phyloP scores from a whole-genome alignment of 2,888 invertebrate species.

The Colostygia pectinataria region DNA sequence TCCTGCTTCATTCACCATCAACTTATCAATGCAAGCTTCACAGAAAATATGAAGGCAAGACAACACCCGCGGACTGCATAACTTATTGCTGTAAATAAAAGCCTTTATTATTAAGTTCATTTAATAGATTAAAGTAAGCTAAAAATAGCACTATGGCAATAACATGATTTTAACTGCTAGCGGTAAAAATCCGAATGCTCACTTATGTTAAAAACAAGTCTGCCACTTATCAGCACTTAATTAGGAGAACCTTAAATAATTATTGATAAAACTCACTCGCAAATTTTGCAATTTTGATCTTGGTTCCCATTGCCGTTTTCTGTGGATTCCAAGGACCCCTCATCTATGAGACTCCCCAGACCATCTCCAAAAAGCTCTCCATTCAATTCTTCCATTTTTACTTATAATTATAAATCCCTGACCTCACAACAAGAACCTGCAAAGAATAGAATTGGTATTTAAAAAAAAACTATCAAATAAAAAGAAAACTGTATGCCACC shows the following conservation, averaged over 20 bases:
- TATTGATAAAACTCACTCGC: constrained; percentile 79
- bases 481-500: too few species aligned
- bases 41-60: constrained; percentile 98
- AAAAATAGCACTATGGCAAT: too few species aligned
- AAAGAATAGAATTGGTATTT: constrained; percentile 38
- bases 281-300: constrained; percentile 85
- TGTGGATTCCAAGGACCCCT: constrained; percentile 75
- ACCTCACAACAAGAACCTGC: constrained; percentile 74
- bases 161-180: too few species aligned
- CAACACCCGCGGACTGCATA: constrained; percentile 92
- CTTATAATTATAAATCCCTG: constrained; percentile 76
- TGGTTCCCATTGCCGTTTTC: constrained; percentile 78
- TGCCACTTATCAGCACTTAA: too few species aligned
- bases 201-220: too few species aligned
- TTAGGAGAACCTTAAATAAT: too few species aligned
- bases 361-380: constrained; percentile 79
- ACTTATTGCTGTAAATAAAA: constrained; percentile 84
- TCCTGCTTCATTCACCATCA: constrained; percentile 87
- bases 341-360: constrained; percentile 75
- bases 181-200: too few species aligned
- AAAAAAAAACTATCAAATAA: too few species aligned
- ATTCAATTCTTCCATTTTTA: constrained; percentile 84
- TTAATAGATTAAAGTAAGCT: too few species aligned
- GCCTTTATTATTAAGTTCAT: not conserved
- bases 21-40: constrained; percentile 93